Evolutionary conservation across 2,888 invertebrate genomes (phyloP).

Genomic region (Lasioglossum figueresi): DNA sequence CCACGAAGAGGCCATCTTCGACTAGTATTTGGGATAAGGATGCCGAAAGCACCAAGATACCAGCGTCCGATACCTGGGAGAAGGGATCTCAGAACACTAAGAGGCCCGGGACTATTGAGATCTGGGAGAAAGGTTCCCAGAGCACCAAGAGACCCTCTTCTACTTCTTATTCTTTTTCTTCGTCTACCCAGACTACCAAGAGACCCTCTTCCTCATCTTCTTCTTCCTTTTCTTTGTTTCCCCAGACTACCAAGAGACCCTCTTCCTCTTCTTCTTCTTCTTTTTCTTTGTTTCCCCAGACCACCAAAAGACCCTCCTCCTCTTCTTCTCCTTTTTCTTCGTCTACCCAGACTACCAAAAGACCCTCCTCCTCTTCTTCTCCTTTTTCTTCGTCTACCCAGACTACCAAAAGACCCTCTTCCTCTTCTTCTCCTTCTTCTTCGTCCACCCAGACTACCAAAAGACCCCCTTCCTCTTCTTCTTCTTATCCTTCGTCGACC

Average conservation of each 20-base stretch:
- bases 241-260: conserved; percentile 19
- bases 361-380: neutral
- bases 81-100: conserved; percentile 23
- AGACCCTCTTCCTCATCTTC: neutral
- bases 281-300: conserved; percentile 1
- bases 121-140: conserved; percentile 55
- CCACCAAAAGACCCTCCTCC: neutral
- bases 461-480: neutral
- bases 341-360: conserved; percentile 18
- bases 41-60: conserved; percentile 28
- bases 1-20: conserved; percentile 17
- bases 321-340: neutral
- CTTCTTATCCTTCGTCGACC: neutral
- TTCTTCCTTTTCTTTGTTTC: neutral
- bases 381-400: neutral
- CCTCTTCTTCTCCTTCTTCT: neutral
- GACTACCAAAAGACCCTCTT: conserved; percentile 11
- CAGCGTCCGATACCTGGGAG: conserved; percentile 6
- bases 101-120: conserved; percentile 29
- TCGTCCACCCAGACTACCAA: conserved; percentile 13
- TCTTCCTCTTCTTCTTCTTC: neutral
- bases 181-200: conserved; percentile 9
- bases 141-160: conserved; percentile 14
- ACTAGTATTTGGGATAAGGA: conserved; percentile 14
- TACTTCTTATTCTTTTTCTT: neutral